Percentiles rank a stretch among this genome's conserved stretches.
These are phyloP conservation scores for Myiagra hebetior DNA, from an alignment of 2,113 vertebrate species.

Conservation along the genomic window DNA sequence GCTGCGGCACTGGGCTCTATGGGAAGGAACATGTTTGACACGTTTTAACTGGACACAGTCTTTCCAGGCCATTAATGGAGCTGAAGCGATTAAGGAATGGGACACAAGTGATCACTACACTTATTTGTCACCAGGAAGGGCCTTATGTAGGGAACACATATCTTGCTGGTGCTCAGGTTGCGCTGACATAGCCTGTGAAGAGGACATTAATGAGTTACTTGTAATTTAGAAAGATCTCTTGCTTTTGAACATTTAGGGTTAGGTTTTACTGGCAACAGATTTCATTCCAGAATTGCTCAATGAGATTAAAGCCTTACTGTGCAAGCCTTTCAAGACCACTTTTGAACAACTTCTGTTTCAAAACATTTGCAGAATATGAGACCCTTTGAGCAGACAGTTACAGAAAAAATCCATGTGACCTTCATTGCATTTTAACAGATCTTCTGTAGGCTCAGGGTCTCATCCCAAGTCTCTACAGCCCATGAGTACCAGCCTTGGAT, in stretches of 20 bases:
- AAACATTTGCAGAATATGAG: background rate
- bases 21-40: background rate
- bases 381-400: background rate
- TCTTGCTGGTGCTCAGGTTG: background rate
- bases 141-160: background rate
- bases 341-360: background rate
- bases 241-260: background rate
- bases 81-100: accelerated
- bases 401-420: background rate
- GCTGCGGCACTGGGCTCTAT: accelerated
- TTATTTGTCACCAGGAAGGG: background rate
- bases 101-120: background rate
- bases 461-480: background rate
- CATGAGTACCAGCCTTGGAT: background rate
- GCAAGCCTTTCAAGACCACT: background rate
- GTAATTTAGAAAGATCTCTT: background rate
- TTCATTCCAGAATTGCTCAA: background rate
- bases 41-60: background rate
- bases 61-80: background rate
- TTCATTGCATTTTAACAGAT: background rate
- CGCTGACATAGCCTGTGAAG: background rate
- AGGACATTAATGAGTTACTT: background rate
- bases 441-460: background rate
- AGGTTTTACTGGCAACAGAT: background rate
- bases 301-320: background rate